Base-by-base conservation (phyloP, 1,140 invertebrate species). In the Zaprionus inermis region DNA sequence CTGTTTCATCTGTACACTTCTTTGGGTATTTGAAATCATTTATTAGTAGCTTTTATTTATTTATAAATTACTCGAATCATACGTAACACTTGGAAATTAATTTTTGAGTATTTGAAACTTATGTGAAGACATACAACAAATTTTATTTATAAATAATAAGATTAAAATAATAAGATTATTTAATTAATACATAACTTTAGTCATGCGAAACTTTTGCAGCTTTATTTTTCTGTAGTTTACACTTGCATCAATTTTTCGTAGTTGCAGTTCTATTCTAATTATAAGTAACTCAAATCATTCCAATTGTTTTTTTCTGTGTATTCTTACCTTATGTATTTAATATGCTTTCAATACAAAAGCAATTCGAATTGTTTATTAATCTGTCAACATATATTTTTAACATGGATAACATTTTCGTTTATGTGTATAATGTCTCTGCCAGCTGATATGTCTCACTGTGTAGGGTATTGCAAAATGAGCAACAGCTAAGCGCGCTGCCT, bases 401-500 rank as follows among this genome's bases (percentile, higher is more conserved):
- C n/a, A n/a, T n/a, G n/a, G n/a, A n/a, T n/a, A n/a, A n/a, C n/a
- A n/a, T n/a, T n/a, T n/a, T n/a, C n/a, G n/a, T n/a, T n/a, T n/a
- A n/a, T n/a, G n/a, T n/a, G n/a, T n/a, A n/a, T n/a, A n/a, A n/a
- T 14, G 14, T 16, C 5, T n/a, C 16, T n/a, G 0, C 11, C 49
- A 30, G 6, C 11, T 30, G 16, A 30, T 30, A 34, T 34, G 36
- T 22, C 51, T 12, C 16, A 5, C 5, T 18, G 3, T 11, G 30
- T 34, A 56, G 54, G 54, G 54, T 56, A 65, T 56, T 2, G 0
- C 5, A 36, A 60, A 73, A 72, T 72, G 74, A 76, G 76, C 76
- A 79, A 79, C 76, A 79, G 76, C 46, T 44, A 46, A 22, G 70
- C 20, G 20, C 34, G 22, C 34, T 73, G 74, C 52, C 65, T 64